Evolutionary conservation across 2,797 vertebrate species (phyloP), one percentile per base, ranked within the genome.

Genomic region (Sebastes steindachneri): DNA sequence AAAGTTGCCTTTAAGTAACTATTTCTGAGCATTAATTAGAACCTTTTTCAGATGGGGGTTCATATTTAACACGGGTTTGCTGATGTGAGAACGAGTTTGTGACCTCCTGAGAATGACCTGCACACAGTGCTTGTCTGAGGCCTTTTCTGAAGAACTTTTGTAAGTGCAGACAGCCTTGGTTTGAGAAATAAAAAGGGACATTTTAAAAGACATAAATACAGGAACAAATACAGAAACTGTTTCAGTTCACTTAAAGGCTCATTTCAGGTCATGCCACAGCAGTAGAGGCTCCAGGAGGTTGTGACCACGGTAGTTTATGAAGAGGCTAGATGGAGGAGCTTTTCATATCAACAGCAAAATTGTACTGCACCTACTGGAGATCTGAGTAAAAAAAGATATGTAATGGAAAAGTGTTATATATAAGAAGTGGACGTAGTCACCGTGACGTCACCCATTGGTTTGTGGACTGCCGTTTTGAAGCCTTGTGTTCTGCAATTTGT

Each of bases 21-120:
- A 57, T 41, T 74, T 74, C 29, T 45, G 29, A 73, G 28, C 2
- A 37, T 29, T 63, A 75, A 83, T 80, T 84, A 75, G 53, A 86
- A 54, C 31, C 33, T 70, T 0, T 81, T 82, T 81, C 62, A 60
- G 9, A 35, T 31, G 35, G 31, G 31, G 31, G 68, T 77, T 83
- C 60, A 82, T 83, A 81, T 86, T 78, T 71, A 85, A 68, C 68
- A 21, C 2, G 1, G 51, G 31, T 75, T 25, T 25, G 55, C 53
- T 63, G 67, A 81, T 60, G 59, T 60, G 79, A 62, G 58, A 79
- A 70, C 1, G 23, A 19, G 70, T 75, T 31, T 54, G 21, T 60
- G 58, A 67, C 70, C 74, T 69, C 29, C 4, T 28, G 77, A 55
- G 73, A 80, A 79, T 72, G 10, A 54, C 54, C 60, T 76, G 64